Evolutionary conservation across 2,888 invertebrate genomes (phyloP).

Genomic region (Drosophila villosipedis): DNA sequence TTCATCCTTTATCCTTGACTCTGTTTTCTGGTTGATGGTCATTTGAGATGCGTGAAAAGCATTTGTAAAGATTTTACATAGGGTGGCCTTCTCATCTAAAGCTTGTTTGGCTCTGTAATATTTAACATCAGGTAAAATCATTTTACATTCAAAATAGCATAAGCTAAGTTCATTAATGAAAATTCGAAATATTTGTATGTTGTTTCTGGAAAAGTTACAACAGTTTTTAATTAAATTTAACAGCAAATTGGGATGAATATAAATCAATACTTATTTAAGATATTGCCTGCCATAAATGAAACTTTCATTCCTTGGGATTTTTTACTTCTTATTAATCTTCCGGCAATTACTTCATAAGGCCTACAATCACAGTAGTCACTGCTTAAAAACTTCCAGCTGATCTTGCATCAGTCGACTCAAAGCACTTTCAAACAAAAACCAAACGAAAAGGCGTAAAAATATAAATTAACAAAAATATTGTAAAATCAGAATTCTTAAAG

Average conservation of each 20-base stretch:
- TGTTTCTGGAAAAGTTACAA: neutral
- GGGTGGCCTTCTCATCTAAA: slow-evolving; percentile 8
- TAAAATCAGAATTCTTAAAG: neutral
- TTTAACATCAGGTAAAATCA: slow-evolving; percentile 32
- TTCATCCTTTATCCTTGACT: slow-evolving; percentile 35
- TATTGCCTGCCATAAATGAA: neutral
- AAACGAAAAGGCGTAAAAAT: too few relatives aligned
- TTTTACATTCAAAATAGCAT: slow-evolving; percentile 2
- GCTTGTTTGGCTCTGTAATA: neutral
- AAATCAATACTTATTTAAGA: neutral
- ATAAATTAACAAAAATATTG: neutral
- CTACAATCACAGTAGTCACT: neutral
- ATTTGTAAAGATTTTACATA: slow-evolving; percentile 10
- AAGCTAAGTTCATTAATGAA: slow-evolving; percentile 14
- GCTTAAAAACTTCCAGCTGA: neutral
- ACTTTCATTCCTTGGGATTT: neutral
- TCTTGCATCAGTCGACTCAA: neutral
- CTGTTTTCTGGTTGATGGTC: slow-evolving; percentile 42
- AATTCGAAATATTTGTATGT: neutral
- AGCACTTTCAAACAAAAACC: neutral
- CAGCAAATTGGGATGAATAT: neutral
- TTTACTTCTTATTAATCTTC: neutral
- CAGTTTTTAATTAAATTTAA: slow-evolving; percentile 13
- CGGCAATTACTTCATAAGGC: neutral
- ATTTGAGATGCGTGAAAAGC: slow-evolving; percentile 50